Base-by-base conservation (phyloP, 2,888 invertebrate genomes). In the Andrena flavipes region DNA sequence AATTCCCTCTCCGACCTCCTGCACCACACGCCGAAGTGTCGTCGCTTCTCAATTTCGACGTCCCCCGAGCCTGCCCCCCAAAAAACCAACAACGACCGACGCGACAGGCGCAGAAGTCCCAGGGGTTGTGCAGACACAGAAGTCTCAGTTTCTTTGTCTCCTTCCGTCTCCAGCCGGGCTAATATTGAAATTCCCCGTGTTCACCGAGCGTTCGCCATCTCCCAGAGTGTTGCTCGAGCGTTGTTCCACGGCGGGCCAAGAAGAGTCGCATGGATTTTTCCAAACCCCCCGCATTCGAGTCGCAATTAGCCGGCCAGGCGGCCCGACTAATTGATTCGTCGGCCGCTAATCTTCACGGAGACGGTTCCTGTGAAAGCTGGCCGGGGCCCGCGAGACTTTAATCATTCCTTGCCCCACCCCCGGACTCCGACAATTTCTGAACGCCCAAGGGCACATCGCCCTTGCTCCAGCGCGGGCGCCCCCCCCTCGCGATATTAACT, bases 291-390 rank as follows among this genome's bases (percentile, higher is more conserved):
- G 26, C 56, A 59, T 56, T 23, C 65, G 51, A 29, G 59, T 30
- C 89, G 88, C 92, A 92, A 92, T 92, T 92, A 92, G 89, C 86
- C 89, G 89, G 90, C 76, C 88, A 90, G 90, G 87, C 89, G 89
- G 90, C 88, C 90, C 90, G 89, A 73, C 88, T 92, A 92, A 93
- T 92, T 92, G 90, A 75, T 77, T 78, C 73, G 82, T 82, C 82
- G 75, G 51, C 70, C 67, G 76, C 65, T 76, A 82, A 81, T 80
- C 80, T 73, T 69, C 64, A 51, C 70, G 48, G 35, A 70, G 69
- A 59, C 69, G 69, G 59, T 35, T 56, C 51, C 51, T 64, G 42
- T 33, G 59, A 26, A 16, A 51, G 29, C n/a, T 35, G 30, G 4
- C 8, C 23, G 7, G 74, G 48, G 68, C 51, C 49, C 62, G 65